Percentiles rank a stretch among this genome's conserved stretches.
Conservation (phyloP, 2,113 vertebrate genomes). For the Cebus imitator region DNA sequence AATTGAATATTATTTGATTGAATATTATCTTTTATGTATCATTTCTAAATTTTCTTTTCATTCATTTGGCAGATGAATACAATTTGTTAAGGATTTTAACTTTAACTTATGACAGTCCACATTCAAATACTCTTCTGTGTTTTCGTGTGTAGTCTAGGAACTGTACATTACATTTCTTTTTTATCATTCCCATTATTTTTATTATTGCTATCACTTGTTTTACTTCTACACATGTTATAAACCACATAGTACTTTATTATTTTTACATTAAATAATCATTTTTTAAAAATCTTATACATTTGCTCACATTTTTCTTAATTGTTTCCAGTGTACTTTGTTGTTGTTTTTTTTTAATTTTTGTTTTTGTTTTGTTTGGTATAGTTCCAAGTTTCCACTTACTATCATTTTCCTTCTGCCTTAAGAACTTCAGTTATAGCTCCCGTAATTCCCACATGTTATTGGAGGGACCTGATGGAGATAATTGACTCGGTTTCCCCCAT, state of each 20-base stretch:
- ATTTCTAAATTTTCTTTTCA: background rate
- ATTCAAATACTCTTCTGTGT: background rate
- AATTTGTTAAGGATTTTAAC: background rate
- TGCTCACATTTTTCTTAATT: background rate
- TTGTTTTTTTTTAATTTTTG: background rate
- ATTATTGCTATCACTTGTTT: background rate
- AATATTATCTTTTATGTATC: background rate
- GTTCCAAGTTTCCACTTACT: background rate
- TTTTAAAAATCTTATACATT: background rate
- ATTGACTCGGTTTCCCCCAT: no score
- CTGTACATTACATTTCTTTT: background rate
- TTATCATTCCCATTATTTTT: background rate
- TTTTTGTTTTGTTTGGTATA: background rate
- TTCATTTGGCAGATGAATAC: background rate
- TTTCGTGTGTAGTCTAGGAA: background rate
- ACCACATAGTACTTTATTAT: no score
- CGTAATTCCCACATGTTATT: no score
- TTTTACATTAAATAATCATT: background rate
- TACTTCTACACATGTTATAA: background rate
- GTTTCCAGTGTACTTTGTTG: background rate
- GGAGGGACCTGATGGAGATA: no score
- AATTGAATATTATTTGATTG: background rate
- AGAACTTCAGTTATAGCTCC: background rate
- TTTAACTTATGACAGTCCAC: background rate
- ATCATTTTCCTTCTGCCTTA: background rate